phyloP scores from a whole-genome alignment of 1,140 invertebrate genomes.

The Helicoverpa zea region DNA sequence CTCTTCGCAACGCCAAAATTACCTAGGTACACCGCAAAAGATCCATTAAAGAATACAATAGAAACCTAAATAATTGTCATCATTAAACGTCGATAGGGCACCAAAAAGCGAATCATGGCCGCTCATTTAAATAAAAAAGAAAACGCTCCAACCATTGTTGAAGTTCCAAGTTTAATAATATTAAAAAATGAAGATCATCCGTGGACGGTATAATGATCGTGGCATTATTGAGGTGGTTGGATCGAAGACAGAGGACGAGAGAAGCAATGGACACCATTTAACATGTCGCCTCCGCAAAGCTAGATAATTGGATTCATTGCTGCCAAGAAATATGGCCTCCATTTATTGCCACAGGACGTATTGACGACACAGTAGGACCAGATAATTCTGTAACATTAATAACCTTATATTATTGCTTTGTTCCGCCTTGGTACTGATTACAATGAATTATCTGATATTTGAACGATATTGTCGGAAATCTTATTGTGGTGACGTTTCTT shows the following conservation, averaged over 20 bases:
- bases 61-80: constrained; percentile 15
- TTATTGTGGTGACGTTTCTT: background rate
- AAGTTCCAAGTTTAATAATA: constrained; percentile 15
- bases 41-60: constrained; percentile 22
- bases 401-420: constrained; percentile 43
- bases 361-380: constrained; percentile 63
- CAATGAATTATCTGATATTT: constrained; percentile 36
- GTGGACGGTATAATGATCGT: constrained; percentile 45
- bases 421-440: constrained; percentile 26
- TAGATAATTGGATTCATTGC: constrained; percentile 76
- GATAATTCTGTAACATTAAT: constrained; percentile 57
- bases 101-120: constrained; percentile 13
- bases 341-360: constrained; percentile 69
- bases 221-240: constrained; percentile 49
- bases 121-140: constrained; percentile 37
- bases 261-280: constrained; percentile 67
- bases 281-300: constrained; percentile 63
- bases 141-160: constrained; percentile 13
- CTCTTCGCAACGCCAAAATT: background rate
- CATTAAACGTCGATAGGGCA: constrained; percentile 28
- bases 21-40: background rate
- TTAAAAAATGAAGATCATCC: constrained; percentile 37
- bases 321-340: constrained; percentile 69
- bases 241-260: constrained; percentile 45
- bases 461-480: background rate